Percentiles rank a stretch among this genome's conserved stretches.
Evolutionary conservation across 2,888 invertebrate genomes (phyloP).

Genomic region (Drosophila kambysellisi): DNA sequence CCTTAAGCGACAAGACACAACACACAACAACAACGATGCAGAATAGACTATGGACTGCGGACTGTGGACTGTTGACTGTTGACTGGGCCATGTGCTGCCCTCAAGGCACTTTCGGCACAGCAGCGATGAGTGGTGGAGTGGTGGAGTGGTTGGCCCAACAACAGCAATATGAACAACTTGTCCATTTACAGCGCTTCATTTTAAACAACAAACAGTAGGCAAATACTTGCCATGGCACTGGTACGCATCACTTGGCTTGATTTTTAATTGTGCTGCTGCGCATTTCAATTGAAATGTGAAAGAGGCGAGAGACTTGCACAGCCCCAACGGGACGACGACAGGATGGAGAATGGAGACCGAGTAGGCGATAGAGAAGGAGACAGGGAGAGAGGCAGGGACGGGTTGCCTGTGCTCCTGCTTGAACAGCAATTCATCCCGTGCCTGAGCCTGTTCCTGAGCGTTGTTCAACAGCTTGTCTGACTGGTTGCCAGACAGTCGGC

Average conservation of each 20-base stretch:
- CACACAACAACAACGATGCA: conserved; percentile 14
- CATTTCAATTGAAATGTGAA: conserved; percentile 68
- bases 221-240: conserved; percentile 55
- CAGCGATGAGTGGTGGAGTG: conserved; percentile 9
- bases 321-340: conserved; percentile 41
- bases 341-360: conserved; percentile 22
- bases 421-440: not conserved
- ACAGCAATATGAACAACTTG: conserved; percentile 48
- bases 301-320: conserved; percentile 39
- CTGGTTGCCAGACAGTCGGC: conserved; percentile 47
- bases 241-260: conserved; percentile 67
- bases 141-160: conserved; percentile 6
- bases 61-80: conserved; percentile 46
- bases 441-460: conserved; percentile 7
- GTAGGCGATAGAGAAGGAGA: not conserved
- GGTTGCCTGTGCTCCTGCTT: conserved; percentile 11
- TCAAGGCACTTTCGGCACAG: conserved; percentile 42
- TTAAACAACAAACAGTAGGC: conserved; percentile 63
- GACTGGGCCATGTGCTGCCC: conserved; percentile 64
- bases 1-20: conserved; percentile 52
- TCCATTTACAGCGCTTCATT: conserved; percentile 70
- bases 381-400: not conserved
- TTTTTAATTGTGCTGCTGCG: conserved; percentile 71
- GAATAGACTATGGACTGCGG: conserved; percentile 46
- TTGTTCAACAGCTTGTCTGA: conserved; percentile 61